A percentile compares a stretch with the other conserved stretches of the same genome.
These are phyloP conservation scores for Acanthis flammea DNA, from an alignment of 2,797 vertebrate species.

Conservation along the genomic window DNA sequence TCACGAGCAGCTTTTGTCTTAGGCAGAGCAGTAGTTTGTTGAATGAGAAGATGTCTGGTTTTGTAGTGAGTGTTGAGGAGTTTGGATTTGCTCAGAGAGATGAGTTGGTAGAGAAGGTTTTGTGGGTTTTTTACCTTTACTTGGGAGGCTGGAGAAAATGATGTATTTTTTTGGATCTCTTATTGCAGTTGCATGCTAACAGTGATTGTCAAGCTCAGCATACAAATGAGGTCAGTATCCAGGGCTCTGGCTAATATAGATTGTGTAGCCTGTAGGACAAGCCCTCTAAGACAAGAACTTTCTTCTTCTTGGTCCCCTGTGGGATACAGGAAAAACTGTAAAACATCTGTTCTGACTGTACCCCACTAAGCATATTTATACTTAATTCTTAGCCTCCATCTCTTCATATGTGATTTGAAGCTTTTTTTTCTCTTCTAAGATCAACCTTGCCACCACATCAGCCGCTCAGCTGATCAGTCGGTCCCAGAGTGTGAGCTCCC, in stretches of 20 bases:
- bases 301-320: background rate
- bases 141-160: background rate
- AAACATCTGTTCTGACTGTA: background rate
- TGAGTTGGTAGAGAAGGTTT: background rate
- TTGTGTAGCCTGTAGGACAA: background rate
- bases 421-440: conserved; percentile 68
- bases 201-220: background rate
- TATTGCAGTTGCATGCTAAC: conserved; percentile 6
- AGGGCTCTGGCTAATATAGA: background rate
- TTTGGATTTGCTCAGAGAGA: background rate
- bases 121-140: background rate
- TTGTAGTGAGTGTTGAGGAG: background rate
- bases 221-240: background rate
- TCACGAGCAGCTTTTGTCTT: background rate
- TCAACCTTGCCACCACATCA: conserved; percentile 79
- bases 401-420: background rate
- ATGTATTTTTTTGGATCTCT: background rate
- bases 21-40: background rate
- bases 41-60: background rate
- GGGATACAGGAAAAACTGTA: background rate
- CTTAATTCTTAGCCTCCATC: background rate
- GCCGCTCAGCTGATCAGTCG: conserved; percentile 80
- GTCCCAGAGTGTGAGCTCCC: conserved; percentile 83
- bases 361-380: background rate
- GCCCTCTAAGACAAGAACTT: background rate